Conservation (phyloP, 1,140 invertebrate species). For the Drosophila insularis region DNA sequence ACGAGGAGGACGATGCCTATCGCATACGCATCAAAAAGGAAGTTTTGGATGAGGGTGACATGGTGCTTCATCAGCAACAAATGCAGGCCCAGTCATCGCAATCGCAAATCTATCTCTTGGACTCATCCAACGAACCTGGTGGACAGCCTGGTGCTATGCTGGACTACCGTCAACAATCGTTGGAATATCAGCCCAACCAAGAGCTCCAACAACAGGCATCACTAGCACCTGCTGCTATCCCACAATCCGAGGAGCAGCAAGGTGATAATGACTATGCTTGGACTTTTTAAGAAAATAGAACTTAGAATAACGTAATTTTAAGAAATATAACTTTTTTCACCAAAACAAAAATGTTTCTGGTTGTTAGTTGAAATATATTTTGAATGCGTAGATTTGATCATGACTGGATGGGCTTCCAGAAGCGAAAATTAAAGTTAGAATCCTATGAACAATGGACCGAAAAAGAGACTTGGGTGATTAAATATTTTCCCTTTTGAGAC, state of each 20-base stretch:
- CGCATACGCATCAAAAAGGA: constrained; percentile 67
- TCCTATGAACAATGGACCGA: too few relatives aligned
- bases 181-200: constrained; percentile 42
- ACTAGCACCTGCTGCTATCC: background rate
- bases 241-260: constrained; percentile 42
- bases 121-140: constrained; percentile 10
- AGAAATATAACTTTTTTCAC: background rate
- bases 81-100: constrained; percentile 7
- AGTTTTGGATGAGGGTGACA: constrained; percentile 56
- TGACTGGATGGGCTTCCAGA: too few relatives aligned
- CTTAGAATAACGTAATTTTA: constrained; percentile 1
- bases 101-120: constrained; percentile 19
- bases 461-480: too few relatives aligned
- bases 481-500: too few relatives aligned
- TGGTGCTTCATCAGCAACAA: constrained; percentile 17
- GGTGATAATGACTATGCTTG: constrained; percentile 76
- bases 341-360: too few relatives aligned
- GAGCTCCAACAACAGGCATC: constrained; percentile 36
- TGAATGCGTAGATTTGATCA: too few relatives aligned
- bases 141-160: background rate
- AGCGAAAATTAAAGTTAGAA: too few relatives aligned
- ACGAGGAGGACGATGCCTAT: constrained; percentile 85
- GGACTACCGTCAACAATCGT: constrained; percentile 40
- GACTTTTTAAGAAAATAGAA: constrained; percentile 51
- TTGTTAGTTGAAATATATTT: too few relatives aligned